Evolutionary conservation across 1,140 invertebrate genomes (phyloP).

Genomic region (Drosophila simulans): DNA sequence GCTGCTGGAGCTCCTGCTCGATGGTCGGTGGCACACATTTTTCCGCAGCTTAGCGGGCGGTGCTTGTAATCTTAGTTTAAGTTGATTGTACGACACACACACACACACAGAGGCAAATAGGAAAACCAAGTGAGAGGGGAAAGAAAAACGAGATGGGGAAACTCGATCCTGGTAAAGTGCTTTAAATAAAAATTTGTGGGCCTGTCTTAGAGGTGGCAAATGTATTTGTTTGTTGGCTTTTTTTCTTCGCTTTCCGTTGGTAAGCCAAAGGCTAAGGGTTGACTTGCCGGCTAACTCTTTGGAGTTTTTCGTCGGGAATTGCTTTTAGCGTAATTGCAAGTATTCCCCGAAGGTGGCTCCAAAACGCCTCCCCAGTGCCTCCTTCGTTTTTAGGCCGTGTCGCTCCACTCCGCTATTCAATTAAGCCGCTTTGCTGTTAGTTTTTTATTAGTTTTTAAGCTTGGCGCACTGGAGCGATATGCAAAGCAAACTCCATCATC

Average conservation of each 20-base stretch:
- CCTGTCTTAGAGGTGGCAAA: slow-evolving; percentile 34
- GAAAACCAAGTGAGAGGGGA: slow-evolving; percentile 5
- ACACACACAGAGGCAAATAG: slow-evolving; percentile 5
- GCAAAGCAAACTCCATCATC: slow-evolving; percentile 11
- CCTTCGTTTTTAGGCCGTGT: slow-evolving; percentile 56
- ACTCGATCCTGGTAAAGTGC: slow-evolving; percentile 54
- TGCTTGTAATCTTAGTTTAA: slow-evolving; percentile 80
- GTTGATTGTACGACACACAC: slow-evolving; percentile 73
- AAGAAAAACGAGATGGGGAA: not conserved
- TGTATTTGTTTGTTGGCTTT: slow-evolving; percentile 22
- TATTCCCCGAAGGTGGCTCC: slow-evolving; percentile 70
- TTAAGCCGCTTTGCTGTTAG: slow-evolving; percentile 55
- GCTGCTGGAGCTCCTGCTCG: not conserved
- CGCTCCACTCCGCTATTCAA: slow-evolving; percentile 60
- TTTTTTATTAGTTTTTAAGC: slow-evolving; percentile 80
- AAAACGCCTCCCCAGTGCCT: slow-evolving; percentile 35
- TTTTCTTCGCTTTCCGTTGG: not conserved
- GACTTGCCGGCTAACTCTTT: slow-evolving; percentile 47
- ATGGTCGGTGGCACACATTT: slow-evolving; percentile 66
- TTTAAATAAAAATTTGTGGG: slow-evolving; percentile 65
- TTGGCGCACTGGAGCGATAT: slow-evolving; percentile 4
- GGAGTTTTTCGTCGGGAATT: slow-evolving; percentile 53
- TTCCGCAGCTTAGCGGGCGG: slow-evolving; percentile 69
- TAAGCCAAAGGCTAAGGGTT: slow-evolving; percentile 49
- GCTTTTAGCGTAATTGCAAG: slow-evolving; percentile 80